These are phyloP conservation scores for Silurus meridionalis DNA, from an alignment of 2,113 vertebrate species.

Conservation along the genomic window DNA sequence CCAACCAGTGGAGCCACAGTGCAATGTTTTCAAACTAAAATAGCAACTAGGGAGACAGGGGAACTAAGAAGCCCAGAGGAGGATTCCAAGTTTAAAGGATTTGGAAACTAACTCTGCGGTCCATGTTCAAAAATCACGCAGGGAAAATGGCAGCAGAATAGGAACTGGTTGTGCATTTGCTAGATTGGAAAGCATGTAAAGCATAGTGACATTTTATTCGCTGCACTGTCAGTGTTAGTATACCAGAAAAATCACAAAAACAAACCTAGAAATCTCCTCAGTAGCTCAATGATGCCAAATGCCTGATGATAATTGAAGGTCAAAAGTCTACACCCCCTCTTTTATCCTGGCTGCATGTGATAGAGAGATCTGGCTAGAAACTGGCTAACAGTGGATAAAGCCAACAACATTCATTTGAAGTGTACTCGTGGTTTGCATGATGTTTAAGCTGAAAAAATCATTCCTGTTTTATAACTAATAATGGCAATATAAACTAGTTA, in stretches of 20 bases:
- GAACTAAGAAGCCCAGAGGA: constrained; percentile 32
- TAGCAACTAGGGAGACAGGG: background rate
- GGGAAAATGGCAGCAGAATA: constrained; percentile 1
- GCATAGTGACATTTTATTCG: background rate
- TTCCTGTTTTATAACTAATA: background rate
- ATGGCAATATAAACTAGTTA: background rate
- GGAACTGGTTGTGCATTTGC: background rate
- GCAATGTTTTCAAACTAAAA: constrained; percentile 36
- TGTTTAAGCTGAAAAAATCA: background rate
- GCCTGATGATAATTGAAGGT: background rate
- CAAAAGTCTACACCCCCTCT: background rate
- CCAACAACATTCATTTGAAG: background rate
- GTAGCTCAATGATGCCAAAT: no score
- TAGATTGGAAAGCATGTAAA: background rate
- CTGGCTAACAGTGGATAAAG: background rate
- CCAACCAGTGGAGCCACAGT: constrained; percentile 4
- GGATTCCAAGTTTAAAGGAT: constrained; percentile 13
- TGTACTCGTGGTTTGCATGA: background rate
- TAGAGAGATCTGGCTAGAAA: background rate
- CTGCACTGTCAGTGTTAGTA: background rate
- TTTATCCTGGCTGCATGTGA: background rate
- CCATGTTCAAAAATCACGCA: constrained; percentile 1
- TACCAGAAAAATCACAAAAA: background rate
- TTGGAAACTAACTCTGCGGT: constrained; percentile 6
- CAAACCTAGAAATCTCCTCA: background rate